Conservation (phyloP, 1,140 invertebrate genomes). For the Lepidurus apus region DNA sequence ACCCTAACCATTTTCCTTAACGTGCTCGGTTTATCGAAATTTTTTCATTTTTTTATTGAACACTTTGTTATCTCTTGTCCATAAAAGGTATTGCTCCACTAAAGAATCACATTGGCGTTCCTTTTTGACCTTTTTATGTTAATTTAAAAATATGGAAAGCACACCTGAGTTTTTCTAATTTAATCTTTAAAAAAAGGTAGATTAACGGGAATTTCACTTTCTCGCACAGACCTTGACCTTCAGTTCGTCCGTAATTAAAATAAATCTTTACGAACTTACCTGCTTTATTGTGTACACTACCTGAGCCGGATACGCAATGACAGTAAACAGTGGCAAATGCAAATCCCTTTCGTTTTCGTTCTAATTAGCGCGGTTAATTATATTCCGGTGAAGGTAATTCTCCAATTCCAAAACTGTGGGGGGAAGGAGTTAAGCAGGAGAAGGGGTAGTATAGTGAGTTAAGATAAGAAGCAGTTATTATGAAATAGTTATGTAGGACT, state of each 20-base stretch:
- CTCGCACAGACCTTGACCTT: background rate
- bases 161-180: too few species aligned
- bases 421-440: background rate
- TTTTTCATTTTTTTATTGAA: too few species aligned
- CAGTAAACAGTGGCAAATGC: background rate
- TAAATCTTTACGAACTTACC: background rate
- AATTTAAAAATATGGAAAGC: too few species aligned
- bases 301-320: background rate
- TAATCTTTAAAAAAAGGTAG: background rate
- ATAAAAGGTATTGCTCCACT: too few species aligned
- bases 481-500: too few species aligned
- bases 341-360: conserved; percentile 1
- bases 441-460: background rate
- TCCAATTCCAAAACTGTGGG: background rate
- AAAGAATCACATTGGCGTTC: too few species aligned
- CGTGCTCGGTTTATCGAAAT: too few species aligned
- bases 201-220: background rate
- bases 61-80: too few species aligned
- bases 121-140: too few species aligned
- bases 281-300: background rate
- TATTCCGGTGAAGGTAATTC: background rate
- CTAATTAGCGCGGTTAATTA: background rate
- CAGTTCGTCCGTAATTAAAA: background rate
- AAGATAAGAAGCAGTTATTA: too few species aligned
- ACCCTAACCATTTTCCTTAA: too few species aligned